phyloP scores from a whole-genome alignment of 1,140 invertebrate species.

The Philotrypesis tridentata region DNA sequence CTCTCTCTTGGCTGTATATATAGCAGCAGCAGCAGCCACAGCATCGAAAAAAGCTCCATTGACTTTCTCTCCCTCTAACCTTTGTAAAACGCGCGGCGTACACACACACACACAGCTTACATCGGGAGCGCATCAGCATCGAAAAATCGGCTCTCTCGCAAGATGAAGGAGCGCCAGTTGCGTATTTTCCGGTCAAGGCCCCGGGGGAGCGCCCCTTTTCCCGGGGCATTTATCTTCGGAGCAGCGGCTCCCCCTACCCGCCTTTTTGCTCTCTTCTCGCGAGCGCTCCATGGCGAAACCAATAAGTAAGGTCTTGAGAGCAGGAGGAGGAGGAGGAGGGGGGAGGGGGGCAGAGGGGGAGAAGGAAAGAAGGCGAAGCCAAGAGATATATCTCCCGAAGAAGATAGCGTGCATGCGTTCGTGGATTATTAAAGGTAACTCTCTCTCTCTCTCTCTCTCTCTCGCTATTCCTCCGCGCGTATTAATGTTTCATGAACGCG shows the following conservation, averaged over 20 bases:
- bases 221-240: conserved; percentile 45
- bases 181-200: conserved; percentile 62
- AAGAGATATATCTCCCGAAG: conserved; percentile 48
- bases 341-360: conserved; percentile 47
- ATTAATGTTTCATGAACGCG: conserved; percentile 69
- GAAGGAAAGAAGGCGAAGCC: conserved; percentile 49
- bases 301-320: conserved; percentile 64
- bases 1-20: no score
- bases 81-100: background rate
- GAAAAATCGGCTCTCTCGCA: conserved; percentile 1
- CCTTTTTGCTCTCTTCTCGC: conserved; percentile 32
- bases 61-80: background rate
- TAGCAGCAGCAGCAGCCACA: background rate
- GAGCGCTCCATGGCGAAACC: conserved; percentile 60
- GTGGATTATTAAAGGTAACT: background rate
- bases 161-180: conserved; percentile 43
- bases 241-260: conserved; percentile 42
- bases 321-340: conserved; percentile 18
- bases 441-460: background rate
- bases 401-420: conserved; percentile 42
- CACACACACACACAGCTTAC: no score
- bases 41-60: background rate
- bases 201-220: conserved; percentile 57
- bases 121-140: background rate
- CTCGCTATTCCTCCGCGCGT: conserved; percentile 58